Percentiles rank a stretch among this genome's conserved stretches.
Evolutionary conservation across 1,140 invertebrate genomes (phyloP).

Genomic region (Dendroctonus ponderosae): DNA sequence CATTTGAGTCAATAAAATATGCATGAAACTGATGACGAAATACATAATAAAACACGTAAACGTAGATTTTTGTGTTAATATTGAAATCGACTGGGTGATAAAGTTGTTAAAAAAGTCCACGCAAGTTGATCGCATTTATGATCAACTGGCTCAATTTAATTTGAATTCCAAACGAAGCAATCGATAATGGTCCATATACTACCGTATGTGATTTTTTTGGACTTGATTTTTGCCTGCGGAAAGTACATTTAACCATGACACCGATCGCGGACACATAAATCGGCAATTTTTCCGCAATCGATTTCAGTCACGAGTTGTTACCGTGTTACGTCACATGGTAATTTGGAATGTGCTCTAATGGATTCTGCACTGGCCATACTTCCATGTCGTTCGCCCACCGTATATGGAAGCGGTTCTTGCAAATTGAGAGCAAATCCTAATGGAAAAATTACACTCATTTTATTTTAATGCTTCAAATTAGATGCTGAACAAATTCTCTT

Average conservation of each 20-base stretch:
- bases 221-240: too few relatives aligned
- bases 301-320: conserved; percentile 8
- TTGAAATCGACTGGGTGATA: too few relatives aligned
- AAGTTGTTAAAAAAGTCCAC: too few relatives aligned
- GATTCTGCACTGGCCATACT: conserved; percentile 9
- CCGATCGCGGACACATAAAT: conserved; percentile 6
- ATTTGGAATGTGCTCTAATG: conserved; percentile 9
- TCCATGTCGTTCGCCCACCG: neutral
- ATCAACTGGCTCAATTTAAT: too few relatives aligned
- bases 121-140: too few relatives aligned
- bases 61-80: too few relatives aligned
- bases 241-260: conserved; percentile 1
- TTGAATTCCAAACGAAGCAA: too few relatives aligned
- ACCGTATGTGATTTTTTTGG: too few relatives aligned
- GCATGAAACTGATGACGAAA: too few relatives aligned
- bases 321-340: conserved; percentile 3
- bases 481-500: neutral
- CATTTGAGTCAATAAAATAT: too few relatives aligned
- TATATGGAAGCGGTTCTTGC: neutral
- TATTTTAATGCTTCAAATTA: neutral
- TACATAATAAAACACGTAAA: too few relatives aligned
- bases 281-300: neutral
- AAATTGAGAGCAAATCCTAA: neutral
- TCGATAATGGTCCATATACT: too few relatives aligned
- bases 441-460: neutral